Conservation (phyloP, 2,797 vertebrate species). For the Neostethus bicornis region DNA sequence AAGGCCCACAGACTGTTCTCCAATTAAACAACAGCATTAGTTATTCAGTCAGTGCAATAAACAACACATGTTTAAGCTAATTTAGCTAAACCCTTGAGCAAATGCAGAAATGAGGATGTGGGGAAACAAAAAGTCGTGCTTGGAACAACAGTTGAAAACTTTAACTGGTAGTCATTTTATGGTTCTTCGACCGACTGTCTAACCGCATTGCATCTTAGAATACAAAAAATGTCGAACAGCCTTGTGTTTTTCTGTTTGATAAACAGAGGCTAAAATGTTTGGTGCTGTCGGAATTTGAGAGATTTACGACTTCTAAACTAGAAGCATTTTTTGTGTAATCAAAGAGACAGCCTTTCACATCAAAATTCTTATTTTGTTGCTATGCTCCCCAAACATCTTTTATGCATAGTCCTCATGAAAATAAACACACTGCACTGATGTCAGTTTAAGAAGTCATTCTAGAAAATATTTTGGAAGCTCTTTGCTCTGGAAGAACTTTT, state of each 20-base stretch:
- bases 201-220: background rate
- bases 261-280: background rate
- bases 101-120: background rate
- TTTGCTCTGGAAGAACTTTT: background rate
- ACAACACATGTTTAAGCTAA: slow-evolving; percentile 2
- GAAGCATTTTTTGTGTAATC: slow-evolving; percentile 1
- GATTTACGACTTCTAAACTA: background rate
- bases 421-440: background rate
- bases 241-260: background rate
- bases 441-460: background rate
- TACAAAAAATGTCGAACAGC: background rate
- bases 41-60: background rate
- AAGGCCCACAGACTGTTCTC: background rate
- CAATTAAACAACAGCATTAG: background rate
- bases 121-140: background rate
- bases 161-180: background rate
- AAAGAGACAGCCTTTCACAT: background rate
- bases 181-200: background rate
- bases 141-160: background rate
- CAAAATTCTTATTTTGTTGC: background rate
- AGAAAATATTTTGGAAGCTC: background rate
- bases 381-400: background rate
- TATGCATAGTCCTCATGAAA: background rate
- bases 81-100: background rate
- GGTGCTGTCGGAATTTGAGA: background rate